These are phyloP conservation scores for Meda fulgida DNA, from an alignment of 2,797 vertebrate genomes.

Conservation along the genomic window DNA sequence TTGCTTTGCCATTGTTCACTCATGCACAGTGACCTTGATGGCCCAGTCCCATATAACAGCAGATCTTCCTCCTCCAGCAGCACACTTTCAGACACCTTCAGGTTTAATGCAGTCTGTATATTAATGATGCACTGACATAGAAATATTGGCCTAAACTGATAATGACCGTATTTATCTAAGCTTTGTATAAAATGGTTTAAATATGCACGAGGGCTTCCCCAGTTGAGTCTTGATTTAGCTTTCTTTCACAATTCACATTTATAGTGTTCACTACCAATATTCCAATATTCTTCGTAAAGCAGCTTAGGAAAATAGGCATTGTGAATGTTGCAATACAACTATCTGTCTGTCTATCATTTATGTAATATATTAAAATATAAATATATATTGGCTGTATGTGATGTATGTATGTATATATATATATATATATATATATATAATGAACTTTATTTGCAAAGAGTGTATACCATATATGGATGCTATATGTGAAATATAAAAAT, in stretches of 20 bases:
- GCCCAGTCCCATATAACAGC: slow-evolving; percentile 63
- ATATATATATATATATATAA: no score
- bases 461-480: no score
- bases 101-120: neutral
- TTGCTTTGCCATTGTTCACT: slow-evolving; percentile 71
- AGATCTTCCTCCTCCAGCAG: neutral
- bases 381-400: no score
- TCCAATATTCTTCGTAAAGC: neutral
- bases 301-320: neutral
- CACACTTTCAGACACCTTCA: neutral
- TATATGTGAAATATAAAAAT: no score
- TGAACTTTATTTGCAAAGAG: no score
- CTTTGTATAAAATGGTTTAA: no score
- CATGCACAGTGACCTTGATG: slow-evolving; percentile 71
- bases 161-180: neutral
- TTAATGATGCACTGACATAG: neutral
- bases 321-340: neutral
- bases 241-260: no score
- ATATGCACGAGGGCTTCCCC: no score
- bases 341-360: no score
- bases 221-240: no score
- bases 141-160: neutral
- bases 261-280: neutral
- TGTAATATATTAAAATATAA: no score
- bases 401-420: no score